These are phyloP conservation scores for Porites lutea DNA, from an alignment of 64 coral and sea anemone genomes.

Conservation along the genomic window DNA sequence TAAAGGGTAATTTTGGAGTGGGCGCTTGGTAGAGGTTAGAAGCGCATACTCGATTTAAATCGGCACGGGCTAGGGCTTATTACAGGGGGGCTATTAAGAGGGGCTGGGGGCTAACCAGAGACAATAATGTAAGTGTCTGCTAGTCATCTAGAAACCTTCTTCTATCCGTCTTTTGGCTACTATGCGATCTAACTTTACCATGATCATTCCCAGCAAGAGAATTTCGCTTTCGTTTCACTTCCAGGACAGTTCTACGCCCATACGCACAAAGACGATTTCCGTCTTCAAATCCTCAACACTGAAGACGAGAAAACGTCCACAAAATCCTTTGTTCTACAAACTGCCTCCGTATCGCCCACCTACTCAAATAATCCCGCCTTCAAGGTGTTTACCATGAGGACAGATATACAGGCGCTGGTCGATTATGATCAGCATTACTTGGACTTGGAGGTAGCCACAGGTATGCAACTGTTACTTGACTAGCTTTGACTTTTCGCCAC, in stretches of 20 bases:
- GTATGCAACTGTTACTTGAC: constrained; percentile 29
- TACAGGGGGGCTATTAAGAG: too few relatives aligned
- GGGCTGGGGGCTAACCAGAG: too few relatives aligned
- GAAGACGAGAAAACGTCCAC: background rate
- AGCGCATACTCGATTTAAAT: too few relatives aligned
- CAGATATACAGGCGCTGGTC: constrained; percentile 44
- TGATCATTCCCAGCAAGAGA: background rate
- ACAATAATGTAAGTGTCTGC: too few relatives aligned
- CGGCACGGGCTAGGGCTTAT: too few relatives aligned
- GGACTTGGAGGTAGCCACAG: constrained; percentile 83
- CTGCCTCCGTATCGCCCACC: constrained; percentile 62
- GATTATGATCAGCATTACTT: constrained; percentile 92
- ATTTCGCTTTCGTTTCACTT: background rate
- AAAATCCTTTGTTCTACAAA: constrained; percentile 59
- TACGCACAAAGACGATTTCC: constrained; percentile 79
- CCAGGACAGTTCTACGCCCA: constrained; percentile 87
- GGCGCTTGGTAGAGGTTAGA: too few relatives aligned
- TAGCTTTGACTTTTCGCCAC: background rate
- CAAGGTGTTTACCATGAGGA: constrained; percentile 43
- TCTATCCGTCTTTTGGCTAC: too few relatives aligned
- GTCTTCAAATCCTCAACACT: constrained; percentile 41
- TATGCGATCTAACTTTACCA: background rate
- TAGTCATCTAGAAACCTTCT: too few relatives aligned
- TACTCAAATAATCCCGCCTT: constrained; percentile 79
- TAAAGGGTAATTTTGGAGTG: too few relatives aligned